phyloP scores from a whole-genome alignment of 37 sponge, comb jelly and placozoan genomes.

The Geodia barretti region DNA sequence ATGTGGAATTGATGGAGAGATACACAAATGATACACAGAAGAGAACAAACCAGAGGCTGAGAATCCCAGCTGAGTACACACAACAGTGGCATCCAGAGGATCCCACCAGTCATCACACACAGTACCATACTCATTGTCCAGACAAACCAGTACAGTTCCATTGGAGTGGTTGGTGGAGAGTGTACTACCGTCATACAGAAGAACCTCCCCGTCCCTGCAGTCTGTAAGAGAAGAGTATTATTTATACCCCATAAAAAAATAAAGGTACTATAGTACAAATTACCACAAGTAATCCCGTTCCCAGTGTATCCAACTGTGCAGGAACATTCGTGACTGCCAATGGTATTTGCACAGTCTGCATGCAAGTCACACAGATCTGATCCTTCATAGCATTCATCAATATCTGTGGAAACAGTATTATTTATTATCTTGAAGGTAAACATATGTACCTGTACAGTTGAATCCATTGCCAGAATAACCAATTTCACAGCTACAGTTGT shows the following conservation, averaged over 20 bases:
- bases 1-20: too few species aligned
- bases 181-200: background rate
- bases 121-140: background rate
- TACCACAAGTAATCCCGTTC: constrained; percentile 3
- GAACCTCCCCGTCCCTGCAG: background rate
- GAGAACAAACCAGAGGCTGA: too few species aligned
- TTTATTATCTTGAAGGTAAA: too few species aligned
- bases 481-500: too few species aligned
- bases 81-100: background rate
- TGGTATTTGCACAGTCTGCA: constrained; percentile 15
- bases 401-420: too few species aligned
- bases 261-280: too few species aligned
- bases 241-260: too few species aligned
- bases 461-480: too few species aligned
- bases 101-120: background rate
- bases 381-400: constrained; percentile 1
- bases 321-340: constrained; percentile 21
- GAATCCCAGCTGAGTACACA: background rate
- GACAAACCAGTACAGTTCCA: background rate
- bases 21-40: too few species aligned
- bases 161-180: background rate
- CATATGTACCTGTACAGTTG: too few species aligned
- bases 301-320: constrained; percentile 11
- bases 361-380: background rate
- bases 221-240: too few species aligned